phyloP scores from a whole-genome alignment of 2,888 invertebrate genomes.

The Pristionchus exspectatus region DNA sequence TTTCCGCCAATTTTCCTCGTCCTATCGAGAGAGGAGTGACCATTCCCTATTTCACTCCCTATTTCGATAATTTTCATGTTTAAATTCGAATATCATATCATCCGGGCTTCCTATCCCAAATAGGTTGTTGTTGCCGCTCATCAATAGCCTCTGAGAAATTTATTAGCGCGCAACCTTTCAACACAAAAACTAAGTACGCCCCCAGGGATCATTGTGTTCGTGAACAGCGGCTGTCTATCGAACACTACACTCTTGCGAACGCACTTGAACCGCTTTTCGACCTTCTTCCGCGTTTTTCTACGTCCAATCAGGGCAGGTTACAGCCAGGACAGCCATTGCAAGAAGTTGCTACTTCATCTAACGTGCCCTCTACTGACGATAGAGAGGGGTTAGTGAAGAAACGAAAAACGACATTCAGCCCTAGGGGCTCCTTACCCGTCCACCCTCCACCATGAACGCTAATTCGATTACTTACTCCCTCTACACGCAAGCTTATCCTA shows the following conservation, averaged over 20 bases:
- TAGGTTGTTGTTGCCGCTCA: neutral
- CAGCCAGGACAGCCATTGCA: neutral
- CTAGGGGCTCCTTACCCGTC: neutral
- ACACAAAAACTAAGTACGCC: neutral
- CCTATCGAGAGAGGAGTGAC: no score
- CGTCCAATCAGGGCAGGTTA: neutral
- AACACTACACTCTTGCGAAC: neutral
- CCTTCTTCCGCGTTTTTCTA: constrained; percentile 29
- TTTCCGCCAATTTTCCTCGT: neutral
- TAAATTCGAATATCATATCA: no score
- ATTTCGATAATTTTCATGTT: no score
- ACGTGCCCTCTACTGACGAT: neutral
- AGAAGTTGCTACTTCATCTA: neutral
- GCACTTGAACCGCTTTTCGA: neutral
- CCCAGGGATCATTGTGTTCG: neutral
- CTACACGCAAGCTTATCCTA: neutral
- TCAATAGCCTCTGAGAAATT: neutral
- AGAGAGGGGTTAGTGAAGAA: neutral
- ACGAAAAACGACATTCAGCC: neutral
- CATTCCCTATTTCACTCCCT: neutral
- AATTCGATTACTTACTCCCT: constrained; percentile 22
- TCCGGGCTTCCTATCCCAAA: no score
- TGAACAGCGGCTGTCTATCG: no score
- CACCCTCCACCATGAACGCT: neutral
- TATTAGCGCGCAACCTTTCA: neutral